Evolutionary conservation across 2,888 invertebrate species (phyloP).

Genomic region (Muscina levida): DNA sequence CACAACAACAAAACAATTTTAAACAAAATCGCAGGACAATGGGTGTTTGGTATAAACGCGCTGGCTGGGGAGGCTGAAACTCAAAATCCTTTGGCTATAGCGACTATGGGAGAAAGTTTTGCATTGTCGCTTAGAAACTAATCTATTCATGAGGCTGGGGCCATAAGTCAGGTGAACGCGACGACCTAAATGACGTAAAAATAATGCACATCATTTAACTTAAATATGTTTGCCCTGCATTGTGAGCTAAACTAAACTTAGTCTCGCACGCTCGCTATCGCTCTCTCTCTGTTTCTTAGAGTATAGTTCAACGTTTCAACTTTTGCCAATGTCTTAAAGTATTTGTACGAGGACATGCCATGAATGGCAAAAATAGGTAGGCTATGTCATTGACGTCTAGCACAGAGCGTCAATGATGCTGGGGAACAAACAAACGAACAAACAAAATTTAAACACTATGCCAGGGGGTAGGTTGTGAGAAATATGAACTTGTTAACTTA

Average conservation of each 20-base stretch:
- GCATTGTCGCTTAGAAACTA: conserved; percentile 43
- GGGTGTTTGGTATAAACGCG: neutral
- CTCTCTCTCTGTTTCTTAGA: too few species aligned
- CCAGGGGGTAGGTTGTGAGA: too few species aligned
- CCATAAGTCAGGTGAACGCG: conserved; percentile 61
- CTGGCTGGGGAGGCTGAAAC: conserved; percentile 3
- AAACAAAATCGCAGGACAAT: conserved; percentile 1
- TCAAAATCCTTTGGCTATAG: conserved; percentile 16
- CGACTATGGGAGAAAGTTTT: conserved; percentile 13
- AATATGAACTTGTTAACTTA: too few species aligned
- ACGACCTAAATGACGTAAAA: conserved; percentile 14
- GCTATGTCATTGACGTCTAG: too few species aligned
- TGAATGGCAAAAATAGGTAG: too few species aligned
- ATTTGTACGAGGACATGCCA: conserved; percentile 6
- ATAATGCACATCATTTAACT: conserved; percentile 2
- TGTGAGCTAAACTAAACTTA: neutral
- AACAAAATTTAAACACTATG: too few species aligned
- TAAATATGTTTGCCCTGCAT: neutral
- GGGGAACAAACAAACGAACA: too few species aligned
- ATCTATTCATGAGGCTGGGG: conserved; percentile 59
- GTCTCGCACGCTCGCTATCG: too few species aligned
- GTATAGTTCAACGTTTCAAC: neutral
- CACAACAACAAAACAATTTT: conserved; percentile 20
- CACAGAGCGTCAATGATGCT: too few species aligned
- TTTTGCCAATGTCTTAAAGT: conserved; percentile 6